Evolutionary conservation across 2,113 vertebrate species (phyloP).

Genomic region (Centropus bengalensis): DNA sequence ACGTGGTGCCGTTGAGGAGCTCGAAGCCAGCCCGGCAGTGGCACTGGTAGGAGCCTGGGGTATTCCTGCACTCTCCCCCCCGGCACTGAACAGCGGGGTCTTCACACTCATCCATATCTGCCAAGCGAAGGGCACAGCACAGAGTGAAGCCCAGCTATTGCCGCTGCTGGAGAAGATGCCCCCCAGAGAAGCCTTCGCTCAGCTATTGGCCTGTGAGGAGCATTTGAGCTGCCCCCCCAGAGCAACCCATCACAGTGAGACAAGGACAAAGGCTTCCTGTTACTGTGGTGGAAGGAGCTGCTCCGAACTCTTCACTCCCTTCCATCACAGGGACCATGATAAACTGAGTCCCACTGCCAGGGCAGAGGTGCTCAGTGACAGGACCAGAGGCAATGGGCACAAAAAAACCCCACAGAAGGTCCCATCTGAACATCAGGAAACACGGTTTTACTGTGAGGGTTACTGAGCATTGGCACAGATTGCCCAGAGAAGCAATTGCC

Average conservation of each 20-base stretch:
- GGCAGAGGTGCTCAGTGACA: not conserved
- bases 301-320: not conserved
- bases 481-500: not conserved
- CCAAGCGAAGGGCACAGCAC: constrained; percentile 27
- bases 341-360: not conserved
- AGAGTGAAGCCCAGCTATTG: not conserved
- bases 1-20: constrained; percentile 64
- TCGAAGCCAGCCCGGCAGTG: constrained; percentile 79
- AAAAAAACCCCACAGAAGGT: not conserved
- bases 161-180: not conserved
- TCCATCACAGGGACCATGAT: not conserved
- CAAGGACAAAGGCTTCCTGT: not conserved
- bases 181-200: not conserved
- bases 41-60: constrained; percentile 80
- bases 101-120: constrained; percentile 82
- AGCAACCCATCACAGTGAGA: not conserved
- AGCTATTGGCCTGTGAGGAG: not conserved
- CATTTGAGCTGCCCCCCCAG: not conserved
- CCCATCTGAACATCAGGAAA: not conserved
- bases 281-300: not conserved
- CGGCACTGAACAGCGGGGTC: constrained; percentile 67
- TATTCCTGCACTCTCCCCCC: constrained; percentile 81
- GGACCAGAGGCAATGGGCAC: not conserved
- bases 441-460: not conserved
- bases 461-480: not conserved